Evolutionary conservation across 2,113 vertebrate species (phyloP).

Genomic region (Neotoma lepida): DNA sequence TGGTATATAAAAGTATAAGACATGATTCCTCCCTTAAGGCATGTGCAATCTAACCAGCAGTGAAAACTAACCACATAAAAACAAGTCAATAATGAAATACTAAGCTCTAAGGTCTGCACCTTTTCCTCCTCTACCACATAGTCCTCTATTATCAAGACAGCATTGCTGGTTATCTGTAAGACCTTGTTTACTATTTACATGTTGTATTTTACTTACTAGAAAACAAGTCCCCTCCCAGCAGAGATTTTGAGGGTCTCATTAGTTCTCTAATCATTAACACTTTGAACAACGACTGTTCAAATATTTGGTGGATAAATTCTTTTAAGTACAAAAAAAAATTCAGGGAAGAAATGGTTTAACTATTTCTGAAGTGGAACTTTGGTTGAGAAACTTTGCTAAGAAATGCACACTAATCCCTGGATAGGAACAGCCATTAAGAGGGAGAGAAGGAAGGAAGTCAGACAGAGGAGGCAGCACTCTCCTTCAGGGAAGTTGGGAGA

Average conservation of each 20-base stretch:
- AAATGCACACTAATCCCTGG: background rate
- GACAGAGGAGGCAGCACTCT: background rate
- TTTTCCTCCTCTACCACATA: background rate
- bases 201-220: slow-evolving; percentile 23
- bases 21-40: slow-evolving; percentile 3
- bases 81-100: slow-evolving; percentile 42
- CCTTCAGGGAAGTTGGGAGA: background rate
- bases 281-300: slow-evolving; percentile 44
- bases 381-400: slow-evolving; percentile 19
- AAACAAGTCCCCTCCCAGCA: slow-evolving; percentile 41
- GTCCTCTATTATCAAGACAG: background rate
- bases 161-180: slow-evolving; percentile 14
- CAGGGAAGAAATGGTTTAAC: slow-evolving; percentile 36
- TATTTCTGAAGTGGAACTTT: background rate
- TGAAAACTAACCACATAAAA: slow-evolving; percentile 48
- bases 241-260: background rate
- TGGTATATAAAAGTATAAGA: background rate
- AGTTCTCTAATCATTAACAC: slow-evolving; percentile 26
- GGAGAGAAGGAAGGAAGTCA: background rate
- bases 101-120: background rate
- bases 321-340: slow-evolving; percentile 33
- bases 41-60: background rate
- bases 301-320: slow-evolving; percentile 39
- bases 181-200: slow-evolving; percentile 12
- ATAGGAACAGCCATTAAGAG: background rate